Evolutionary conservation across 92 coral and sea anemone species (phyloP).

Genomic region (Siderastrea radians): DNA sequence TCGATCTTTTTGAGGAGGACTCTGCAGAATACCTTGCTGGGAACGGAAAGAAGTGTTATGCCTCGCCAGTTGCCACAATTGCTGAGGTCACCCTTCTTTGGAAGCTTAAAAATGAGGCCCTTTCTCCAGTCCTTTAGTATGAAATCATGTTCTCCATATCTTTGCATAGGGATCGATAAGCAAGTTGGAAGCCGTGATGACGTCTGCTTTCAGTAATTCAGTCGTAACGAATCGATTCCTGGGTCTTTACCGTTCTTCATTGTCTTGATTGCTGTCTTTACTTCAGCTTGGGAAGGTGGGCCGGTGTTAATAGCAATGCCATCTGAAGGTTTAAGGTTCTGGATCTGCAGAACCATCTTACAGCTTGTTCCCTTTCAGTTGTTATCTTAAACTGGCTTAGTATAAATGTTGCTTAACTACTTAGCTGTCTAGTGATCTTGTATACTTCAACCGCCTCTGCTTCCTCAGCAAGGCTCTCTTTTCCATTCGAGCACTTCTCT

Average conservation of each 20-base stretch:
- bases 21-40: background rate
- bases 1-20: background rate
- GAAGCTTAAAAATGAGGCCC: conserved; percentile 5
- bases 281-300: conserved; percentile 31
- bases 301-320: too few relatives aligned
- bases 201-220: conserved; percentile 6
- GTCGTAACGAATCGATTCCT: conserved; percentile 3
- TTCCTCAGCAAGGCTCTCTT: background rate
- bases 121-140: conserved; percentile 8
- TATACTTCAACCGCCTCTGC: conserved; percentile 8
- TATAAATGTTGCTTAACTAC: background rate
- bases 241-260: conserved; percentile 23
- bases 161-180: background rate
- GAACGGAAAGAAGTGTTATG: conserved; percentile 2
- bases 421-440: conserved; percentile 12
- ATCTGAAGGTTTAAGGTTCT: too few relatives aligned
- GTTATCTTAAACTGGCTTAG: conserved; percentile 40
- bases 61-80: conserved; percentile 25
- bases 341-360: conserved; percentile 34
- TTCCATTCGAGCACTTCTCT: background rate
- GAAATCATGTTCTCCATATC: background rate
- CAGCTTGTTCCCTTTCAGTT: conserved; percentile 35
- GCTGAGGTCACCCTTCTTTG: too few relatives aligned
- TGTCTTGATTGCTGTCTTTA: conserved; percentile 21
- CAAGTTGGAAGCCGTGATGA: background rate